A percentile compares a stretch with the other conserved stretches of the same genome.
These are phyloP conservation scores for Ladona fulva DNA, from an alignment of 1,140 invertebrate species.

Conservation along the genomic window DNA sequence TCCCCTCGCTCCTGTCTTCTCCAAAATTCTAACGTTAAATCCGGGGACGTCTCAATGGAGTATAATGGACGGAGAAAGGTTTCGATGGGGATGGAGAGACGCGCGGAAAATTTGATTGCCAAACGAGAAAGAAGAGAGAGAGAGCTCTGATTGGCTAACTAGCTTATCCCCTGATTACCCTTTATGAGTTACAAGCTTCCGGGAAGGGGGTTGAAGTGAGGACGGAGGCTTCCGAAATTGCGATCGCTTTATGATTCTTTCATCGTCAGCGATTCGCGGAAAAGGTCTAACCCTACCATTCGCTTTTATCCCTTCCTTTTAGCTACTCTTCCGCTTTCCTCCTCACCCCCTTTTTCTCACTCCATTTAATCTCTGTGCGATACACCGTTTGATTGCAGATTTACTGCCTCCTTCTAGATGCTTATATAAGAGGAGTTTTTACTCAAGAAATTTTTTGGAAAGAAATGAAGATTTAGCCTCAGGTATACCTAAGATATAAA, in stretches of 20 bases:
- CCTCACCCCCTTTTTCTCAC: neutral
- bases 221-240: neutral
- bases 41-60: neutral
- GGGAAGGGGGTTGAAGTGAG: neutral
- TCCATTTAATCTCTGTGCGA: too few species aligned
- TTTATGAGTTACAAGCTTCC: neutral
- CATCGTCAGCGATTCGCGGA: conserved; percentile 1
- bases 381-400: too few species aligned
- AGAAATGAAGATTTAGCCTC: too few species aligned
- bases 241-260: conserved; percentile 9
- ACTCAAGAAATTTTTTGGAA: too few species aligned
- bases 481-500: too few species aligned
- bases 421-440: too few species aligned
- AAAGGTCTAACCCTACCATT: neutral
- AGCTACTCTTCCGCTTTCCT: too few species aligned
- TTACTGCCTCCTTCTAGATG: too few species aligned
- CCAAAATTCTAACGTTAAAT: too few species aligned
- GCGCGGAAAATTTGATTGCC: neutral
- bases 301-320: neutral
- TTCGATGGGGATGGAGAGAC: neutral
- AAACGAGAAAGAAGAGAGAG: neutral
- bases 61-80: neutral
- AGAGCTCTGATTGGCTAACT: conserved; percentile 8
- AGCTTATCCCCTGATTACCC: conserved; percentile 3
- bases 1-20: too few species aligned